phyloP scores from a whole-genome alignment of 2,797 vertebrate genomes.

The Danio tinwini region DNA sequence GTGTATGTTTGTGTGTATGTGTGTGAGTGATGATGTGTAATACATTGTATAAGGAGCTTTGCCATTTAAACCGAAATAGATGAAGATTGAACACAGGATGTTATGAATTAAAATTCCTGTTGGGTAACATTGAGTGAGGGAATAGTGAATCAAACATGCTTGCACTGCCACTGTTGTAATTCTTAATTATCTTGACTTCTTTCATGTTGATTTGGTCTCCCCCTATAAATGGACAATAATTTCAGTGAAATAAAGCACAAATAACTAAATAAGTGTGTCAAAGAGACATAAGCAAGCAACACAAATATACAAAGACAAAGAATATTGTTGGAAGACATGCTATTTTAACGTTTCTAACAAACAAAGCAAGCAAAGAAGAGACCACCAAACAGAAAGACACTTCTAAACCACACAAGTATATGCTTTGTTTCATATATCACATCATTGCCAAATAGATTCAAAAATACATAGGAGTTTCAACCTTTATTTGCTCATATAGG shows the following conservation, averaged over 20 bases:
- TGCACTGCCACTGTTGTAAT: slow-evolving; percentile 77
- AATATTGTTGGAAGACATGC: not conserved
- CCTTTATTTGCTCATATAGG: not conserved
- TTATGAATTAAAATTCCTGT: slow-evolving; percentile 63
- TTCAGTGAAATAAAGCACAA: slow-evolving; percentile 55
- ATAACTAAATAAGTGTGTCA: slow-evolving; percentile 61
- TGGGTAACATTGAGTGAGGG: slow-evolving; percentile 52
- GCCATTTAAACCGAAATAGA: slow-evolving; percentile 73
- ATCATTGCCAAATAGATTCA: slow-evolving; percentile 15
- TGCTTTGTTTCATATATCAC: slow-evolving; percentile 1
- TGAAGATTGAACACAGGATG: slow-evolving; percentile 68
- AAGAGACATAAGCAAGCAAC: slow-evolving; percentile 3
- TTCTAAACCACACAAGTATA: not conserved
- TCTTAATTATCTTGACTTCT: slow-evolving; percentile 37
- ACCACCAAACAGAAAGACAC: not conserved
- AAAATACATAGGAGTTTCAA: slow-evolving; percentile 7
- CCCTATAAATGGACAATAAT: slow-evolving; percentile 33
- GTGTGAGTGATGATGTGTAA: slow-evolving; percentile 60
- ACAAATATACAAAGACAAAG: not conserved
- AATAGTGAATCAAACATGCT: slow-evolving; percentile 67
- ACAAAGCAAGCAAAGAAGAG: slow-evolving; percentile 1
- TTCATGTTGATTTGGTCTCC: slow-evolving; percentile 58
- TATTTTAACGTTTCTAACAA: not conserved
- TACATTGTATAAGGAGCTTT: slow-evolving; percentile 77
- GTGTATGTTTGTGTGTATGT: slow-evolving; percentile 71